Conservation (phyloP, 2,888 invertebrate genomes). For the Diploptera punctata region DNA sequence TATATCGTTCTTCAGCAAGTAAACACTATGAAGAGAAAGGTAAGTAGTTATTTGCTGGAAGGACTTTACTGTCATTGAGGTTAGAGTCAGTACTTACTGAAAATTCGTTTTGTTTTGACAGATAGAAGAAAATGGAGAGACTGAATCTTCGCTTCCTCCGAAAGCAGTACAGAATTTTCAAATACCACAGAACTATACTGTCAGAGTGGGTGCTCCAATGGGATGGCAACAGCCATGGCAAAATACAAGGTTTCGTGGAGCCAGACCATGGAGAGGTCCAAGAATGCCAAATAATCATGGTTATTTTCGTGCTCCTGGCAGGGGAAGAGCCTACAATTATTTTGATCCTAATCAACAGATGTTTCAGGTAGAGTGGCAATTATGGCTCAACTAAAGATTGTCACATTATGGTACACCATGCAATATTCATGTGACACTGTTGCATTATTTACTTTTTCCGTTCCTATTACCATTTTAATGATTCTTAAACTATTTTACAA, state of each 20-base stretch:
- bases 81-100: too few species aligned
- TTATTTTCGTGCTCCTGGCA: neutral
- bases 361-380: neutral
- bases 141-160: neutral
- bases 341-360: neutral
- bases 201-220: neutral
- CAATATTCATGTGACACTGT: too few species aligned
- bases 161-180: neutral
- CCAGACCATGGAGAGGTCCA: conserved; percentile 10
- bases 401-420: too few species aligned
- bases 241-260: conserved; percentile 20
- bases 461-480: too few species aligned
- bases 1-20: too few species aligned
- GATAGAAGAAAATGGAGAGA: conserved; percentile 23
- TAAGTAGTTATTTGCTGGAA: too few species aligned
- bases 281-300: conserved; percentile 27
- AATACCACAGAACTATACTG: neutral
- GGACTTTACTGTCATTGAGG: too few species aligned
- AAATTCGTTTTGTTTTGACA: neutral
- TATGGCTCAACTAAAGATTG: too few species aligned
- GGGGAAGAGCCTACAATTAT: neutral
- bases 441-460: too few species aligned
- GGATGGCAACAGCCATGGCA: conserved; percentile 16
- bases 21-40: too few species aligned
- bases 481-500: too few species aligned